Conservation (phyloP, 2,797 vertebrate species). For the Gymnodraco acuticeps region DNA sequence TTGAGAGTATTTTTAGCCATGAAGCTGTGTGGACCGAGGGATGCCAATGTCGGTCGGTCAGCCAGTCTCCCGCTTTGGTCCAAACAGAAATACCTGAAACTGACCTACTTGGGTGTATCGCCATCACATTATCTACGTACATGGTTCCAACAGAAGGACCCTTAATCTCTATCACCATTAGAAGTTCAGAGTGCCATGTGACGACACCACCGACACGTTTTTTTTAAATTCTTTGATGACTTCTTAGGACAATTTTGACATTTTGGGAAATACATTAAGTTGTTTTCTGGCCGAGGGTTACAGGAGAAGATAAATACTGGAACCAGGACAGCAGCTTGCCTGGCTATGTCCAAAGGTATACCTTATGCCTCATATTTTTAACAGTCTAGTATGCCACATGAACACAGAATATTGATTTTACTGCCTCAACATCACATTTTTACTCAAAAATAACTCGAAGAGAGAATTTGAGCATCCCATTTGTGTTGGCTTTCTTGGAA, state of each 20-base stretch:
- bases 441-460: neutral
- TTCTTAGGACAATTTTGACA: neutral
- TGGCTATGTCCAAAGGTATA: neutral
- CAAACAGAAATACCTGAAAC: neutral
- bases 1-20: conserved; percentile 9
- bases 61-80: neutral
- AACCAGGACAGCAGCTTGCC: too few species aligned
- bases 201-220: neutral
- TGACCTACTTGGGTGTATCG: neutral
- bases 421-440: neutral
- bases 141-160: neutral
- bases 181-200: neutral
- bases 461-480: neutral
- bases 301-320: neutral
- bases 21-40: neutral
- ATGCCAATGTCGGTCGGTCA: neutral
- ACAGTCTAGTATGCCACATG: neutral
- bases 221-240: neutral
- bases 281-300: neutral
- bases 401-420: neutral
- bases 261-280: neutral
- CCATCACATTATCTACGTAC: neutral
- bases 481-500: neutral
- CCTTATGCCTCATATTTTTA: neutral
- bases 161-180: neutral